phyloP scores from a whole-genome alignment of 2,113 vertebrate species.

The Tachuris rubrigastra region DNA sequence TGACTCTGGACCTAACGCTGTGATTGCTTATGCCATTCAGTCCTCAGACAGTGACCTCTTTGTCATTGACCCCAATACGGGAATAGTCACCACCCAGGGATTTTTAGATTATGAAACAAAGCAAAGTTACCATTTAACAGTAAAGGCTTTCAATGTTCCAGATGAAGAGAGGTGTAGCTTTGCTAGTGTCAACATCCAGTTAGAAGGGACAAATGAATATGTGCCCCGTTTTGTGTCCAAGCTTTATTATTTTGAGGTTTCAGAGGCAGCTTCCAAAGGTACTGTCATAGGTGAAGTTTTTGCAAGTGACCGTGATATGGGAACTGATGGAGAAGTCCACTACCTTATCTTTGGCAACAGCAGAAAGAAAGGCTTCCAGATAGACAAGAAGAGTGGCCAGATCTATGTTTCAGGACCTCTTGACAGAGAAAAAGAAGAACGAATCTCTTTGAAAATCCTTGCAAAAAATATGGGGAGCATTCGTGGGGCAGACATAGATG shows the following conservation, averaged over 20 bases:
- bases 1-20: conserved; percentile 88
- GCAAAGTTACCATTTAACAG: conserved; percentile 91
- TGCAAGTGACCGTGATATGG: conserved; percentile 95
- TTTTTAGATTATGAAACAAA: conserved; percentile 97
- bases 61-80: conserved; percentile 94
- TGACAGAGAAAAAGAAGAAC: conserved; percentile 94
- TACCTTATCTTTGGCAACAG: conserved; percentile 94
- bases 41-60: conserved; percentile 97
- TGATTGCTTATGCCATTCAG: conserved; percentile 90
- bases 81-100: conserved; percentile 94
- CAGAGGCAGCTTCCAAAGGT: conserved; percentile 89
- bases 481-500: conserved; percentile 91
- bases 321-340: conserved; percentile 89
- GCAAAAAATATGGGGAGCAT: conserved; percentile 95
- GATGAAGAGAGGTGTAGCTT: conserved; percentile 94
- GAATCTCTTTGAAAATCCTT: conserved; percentile 88
- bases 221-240: conserved; percentile 98
- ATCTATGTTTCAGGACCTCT: conserved; percentile 90
- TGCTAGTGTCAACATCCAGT: conserved; percentile 88
- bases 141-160: conserved; percentile 96
- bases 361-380: conserved; percentile 90
- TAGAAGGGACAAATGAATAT: conserved; percentile 95
- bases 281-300: conserved; percentile 94
- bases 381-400: conserved; percentile 87
- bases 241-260: conserved; percentile 96